Evolutionary conservation across 2,888 invertebrate species (phyloP).

Genomic region (Amorpha juglandis): DNA sequence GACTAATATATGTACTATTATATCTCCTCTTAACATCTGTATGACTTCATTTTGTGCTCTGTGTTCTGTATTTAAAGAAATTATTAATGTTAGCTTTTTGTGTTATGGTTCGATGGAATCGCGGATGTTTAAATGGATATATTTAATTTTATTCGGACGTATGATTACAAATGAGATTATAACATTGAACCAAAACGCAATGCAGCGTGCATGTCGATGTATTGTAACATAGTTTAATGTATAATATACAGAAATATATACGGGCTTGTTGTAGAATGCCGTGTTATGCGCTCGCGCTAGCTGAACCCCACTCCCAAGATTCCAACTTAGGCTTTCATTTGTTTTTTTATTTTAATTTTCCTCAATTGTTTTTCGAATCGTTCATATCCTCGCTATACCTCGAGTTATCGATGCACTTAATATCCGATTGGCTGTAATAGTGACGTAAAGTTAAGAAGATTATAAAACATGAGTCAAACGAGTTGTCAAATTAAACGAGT

Average conservation of each 20-base stretch:
- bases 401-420: constrained; percentile 39
- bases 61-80: constrained; percentile 76
- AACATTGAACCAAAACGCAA: constrained; percentile 83
- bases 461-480: background rate
- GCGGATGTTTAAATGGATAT: constrained; percentile 35
- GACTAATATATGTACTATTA: constrained; percentile 68
- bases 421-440: constrained; percentile 59
- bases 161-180: constrained; percentile 39
- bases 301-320: constrained; percentile 70
- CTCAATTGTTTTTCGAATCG: constrained; percentile 46
- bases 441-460: constrained; percentile 6
- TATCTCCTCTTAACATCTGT: constrained; percentile 75
- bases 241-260: constrained; percentile 69
- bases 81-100: constrained; percentile 82
- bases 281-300: constrained; percentile 65
- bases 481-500: constrained; percentile 37
- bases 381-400: constrained; percentile 41
- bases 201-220: constrained; percentile 81
- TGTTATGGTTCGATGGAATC: constrained; percentile 81
- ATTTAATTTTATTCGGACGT: constrained; percentile 51
- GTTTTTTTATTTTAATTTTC: constrained; percentile 50
- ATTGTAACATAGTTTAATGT: constrained; percentile 80
- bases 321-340: constrained; percentile 65
- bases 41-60: constrained; percentile 83
- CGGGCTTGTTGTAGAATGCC: constrained; percentile 81